Percentiles rank a stretch among this genome's conserved stretches.
Conservation (phyloP, 2,888 invertebrate genomes). For the Timandra comae region DNA sequence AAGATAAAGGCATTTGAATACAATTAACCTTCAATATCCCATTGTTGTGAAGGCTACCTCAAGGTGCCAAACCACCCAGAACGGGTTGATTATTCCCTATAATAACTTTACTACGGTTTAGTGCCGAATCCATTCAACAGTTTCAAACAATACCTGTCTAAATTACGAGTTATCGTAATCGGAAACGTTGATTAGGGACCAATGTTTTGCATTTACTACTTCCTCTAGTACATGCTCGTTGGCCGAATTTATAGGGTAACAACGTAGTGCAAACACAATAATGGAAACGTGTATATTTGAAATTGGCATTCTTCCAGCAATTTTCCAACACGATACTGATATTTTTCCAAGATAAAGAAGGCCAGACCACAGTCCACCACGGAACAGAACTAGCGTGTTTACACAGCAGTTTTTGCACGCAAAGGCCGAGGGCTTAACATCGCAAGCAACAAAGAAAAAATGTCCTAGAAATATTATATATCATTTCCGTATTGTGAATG, state of each 20-base stretch:
- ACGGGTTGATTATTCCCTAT: conserved; percentile 27
- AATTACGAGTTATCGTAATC: conserved; percentile 18
- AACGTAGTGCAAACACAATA: conserved; percentile 19
- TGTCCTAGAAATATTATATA: neutral
- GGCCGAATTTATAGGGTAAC: conserved; percentile 5
- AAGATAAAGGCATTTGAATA: conserved; percentile 1
- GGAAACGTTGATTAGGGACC: conserved; percentile 15
- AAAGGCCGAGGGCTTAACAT: conserved; percentile 25
- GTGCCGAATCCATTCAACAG: conserved; percentile 9
- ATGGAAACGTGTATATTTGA: conserved; percentile 35
- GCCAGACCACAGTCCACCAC: conserved; percentile 32
- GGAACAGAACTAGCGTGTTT: conserved; percentile 38
- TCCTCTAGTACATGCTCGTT: conserved; percentile 10
- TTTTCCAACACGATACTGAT: conserved; percentile 54
- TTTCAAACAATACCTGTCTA: conserved; percentile 19
- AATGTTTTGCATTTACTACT: conserved; percentile 16
- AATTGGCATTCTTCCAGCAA: conserved; percentile 55
- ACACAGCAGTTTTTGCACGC: conserved; percentile 40
- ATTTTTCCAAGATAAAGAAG: conserved; percentile 56
- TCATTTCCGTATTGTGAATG: conserved; percentile 4
- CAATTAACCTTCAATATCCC: conserved; percentile 23
- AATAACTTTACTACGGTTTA: conserved; percentile 20
- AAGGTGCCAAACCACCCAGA: conserved; percentile 42
- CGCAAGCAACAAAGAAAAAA: conserved; percentile 1
- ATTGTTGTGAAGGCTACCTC: conserved; percentile 43